Evolutionary conservation across 2,888 invertebrate species (phyloP).

Genomic region (Drosophila sordidapex): DNA sequence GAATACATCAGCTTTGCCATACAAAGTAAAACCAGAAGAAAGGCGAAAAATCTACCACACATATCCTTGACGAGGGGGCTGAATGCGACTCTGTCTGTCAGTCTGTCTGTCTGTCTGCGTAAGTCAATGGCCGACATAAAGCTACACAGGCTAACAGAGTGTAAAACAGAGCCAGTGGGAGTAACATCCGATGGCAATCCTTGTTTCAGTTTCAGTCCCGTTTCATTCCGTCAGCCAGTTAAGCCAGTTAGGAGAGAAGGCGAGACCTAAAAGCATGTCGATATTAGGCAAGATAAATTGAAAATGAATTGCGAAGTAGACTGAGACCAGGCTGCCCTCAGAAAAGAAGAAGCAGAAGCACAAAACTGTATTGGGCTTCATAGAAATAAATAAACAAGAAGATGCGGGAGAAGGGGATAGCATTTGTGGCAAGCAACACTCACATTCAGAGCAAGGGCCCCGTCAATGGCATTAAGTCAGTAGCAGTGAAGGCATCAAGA

Average conservation of each 20-base stretch:
- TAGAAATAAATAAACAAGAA: slow-evolving; percentile 56
- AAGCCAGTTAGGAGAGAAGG: slow-evolving; percentile 52
- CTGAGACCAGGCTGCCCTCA: slow-evolving; percentile 22
- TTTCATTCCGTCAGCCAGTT: slow-evolving; percentile 51
- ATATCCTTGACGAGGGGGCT: slow-evolving; percentile 1
- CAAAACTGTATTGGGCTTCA: slow-evolving; percentile 46
- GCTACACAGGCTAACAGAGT: slow-evolving; percentile 10
- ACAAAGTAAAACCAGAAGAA: slow-evolving; percentile 14
- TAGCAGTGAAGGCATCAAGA: slow-evolving; percentile 55
- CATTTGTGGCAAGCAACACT: slow-evolving; percentile 30
- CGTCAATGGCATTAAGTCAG: slow-evolving; percentile 76
- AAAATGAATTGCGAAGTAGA: slow-evolving; percentile 75
- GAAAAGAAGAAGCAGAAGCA: not conserved
- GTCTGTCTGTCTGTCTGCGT: slow-evolving; percentile 14
- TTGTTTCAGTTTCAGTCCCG: slow-evolving; percentile 36
- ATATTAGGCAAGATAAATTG: slow-evolving; percentile 81
- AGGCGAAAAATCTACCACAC: slow-evolving; percentile 10
- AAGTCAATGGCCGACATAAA: slow-evolving; percentile 43
- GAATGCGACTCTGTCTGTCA: slow-evolving; percentile 4
- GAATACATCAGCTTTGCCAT: slow-evolving; percentile 48
- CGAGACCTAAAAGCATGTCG: slow-evolving; percentile 72
- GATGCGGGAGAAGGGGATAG: not conserved
- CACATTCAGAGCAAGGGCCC: slow-evolving; percentile 50
- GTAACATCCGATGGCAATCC: slow-evolving; percentile 33
- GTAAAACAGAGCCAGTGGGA: slow-evolving; percentile 12